Conservation (phyloP, 2,797 vertebrate genomes). For the Leucoraja ocellata region DNA sequence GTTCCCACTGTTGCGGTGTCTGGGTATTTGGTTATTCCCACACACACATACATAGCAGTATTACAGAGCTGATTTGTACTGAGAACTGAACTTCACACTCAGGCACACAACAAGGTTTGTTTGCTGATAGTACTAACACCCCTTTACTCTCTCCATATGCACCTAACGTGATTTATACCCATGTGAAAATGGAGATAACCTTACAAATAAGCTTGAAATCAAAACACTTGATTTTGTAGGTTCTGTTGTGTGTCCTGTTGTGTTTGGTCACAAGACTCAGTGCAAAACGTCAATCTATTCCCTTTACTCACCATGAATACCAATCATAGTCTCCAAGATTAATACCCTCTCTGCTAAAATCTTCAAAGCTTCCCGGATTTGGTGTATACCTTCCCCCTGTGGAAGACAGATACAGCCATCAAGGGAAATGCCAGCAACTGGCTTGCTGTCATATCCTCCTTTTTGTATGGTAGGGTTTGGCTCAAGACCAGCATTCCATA, state of each 20-base stretch:
- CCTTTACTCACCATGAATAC: slow-evolving; percentile 98
- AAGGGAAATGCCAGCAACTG: slow-evolving; percentile 55
- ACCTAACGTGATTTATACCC: not conserved
- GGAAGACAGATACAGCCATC: slow-evolving; percentile 81
- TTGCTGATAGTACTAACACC: not conserved
- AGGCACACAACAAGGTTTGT: slow-evolving; percentile 1
- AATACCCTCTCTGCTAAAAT: slow-evolving; percentile 99
- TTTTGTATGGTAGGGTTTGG: slow-evolving; percentile 54
- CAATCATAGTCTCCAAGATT: slow-evolving; percentile 99
- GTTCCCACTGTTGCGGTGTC: slow-evolving; percentile 25
- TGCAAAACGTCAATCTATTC: slow-evolving; percentile 49
- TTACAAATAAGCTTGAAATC: not conserved
- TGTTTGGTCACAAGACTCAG: not conserved
- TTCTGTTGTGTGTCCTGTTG: slow-evolving; percentile 26
- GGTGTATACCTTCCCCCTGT: slow-evolving; percentile 98
- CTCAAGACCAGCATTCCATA: slow-evolving; percentile 38
- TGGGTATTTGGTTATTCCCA: slow-evolving; percentile 33
- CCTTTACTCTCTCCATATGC: not conserved
- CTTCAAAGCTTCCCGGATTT: slow-evolving; percentile 98
- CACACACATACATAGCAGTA: not conserved
- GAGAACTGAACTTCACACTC: slow-evolving; percentile 32
- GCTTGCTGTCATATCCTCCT: slow-evolving; percentile 44
- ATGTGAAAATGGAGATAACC: not conserved
- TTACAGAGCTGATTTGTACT: slow-evolving; percentile 16
- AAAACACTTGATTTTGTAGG: not conserved